phyloP scores from a whole-genome alignment of 2,888 invertebrate species.

The Pecten maximus region DNA sequence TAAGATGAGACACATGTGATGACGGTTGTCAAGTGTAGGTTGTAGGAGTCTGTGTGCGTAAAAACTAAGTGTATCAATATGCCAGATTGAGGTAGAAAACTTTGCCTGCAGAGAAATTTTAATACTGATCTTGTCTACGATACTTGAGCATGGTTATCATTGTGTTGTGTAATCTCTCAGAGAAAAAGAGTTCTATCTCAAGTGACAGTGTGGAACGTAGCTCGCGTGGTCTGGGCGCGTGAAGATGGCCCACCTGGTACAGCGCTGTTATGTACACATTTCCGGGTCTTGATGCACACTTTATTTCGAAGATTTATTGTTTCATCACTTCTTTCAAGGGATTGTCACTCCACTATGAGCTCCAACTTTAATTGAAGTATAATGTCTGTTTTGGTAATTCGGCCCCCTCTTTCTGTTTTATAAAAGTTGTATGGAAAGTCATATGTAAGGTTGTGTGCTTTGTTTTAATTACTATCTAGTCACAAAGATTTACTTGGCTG shows the following conservation, averaged over 20 bases:
- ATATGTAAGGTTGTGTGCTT: not conserved
- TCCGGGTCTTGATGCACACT: not conserved
- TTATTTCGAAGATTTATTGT: slow-evolving; percentile 17
- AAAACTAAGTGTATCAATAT: slow-evolving; percentile 34
- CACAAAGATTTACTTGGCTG: not conserved
- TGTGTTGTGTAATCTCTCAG: slow-evolving; percentile 25
- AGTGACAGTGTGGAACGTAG: slow-evolving; percentile 1
- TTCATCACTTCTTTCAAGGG: not conserved
- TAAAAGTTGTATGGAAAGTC: too few relatives aligned
- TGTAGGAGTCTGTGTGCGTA: not conserved
- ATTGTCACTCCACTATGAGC: not conserved
- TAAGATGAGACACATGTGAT: slow-evolving; percentile 7
- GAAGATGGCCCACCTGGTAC: slow-evolving; percentile 22
- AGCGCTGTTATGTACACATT: not conserved
- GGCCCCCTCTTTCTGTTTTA: not conserved
- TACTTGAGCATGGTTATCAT: slow-evolving; percentile 6
- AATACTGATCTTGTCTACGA: slow-evolving; percentile 22
- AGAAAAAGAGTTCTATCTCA: slow-evolving; percentile 10
- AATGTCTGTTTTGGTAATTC: not conserved
- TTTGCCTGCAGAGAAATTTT: slow-evolving; percentile 3
- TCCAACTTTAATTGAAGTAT: slow-evolving; percentile 17
- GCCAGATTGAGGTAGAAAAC: slow-evolving; percentile 15
- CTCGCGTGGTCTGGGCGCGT: not conserved
- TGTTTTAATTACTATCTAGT: not conserved
- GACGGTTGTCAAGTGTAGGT: not conserved